phyloP scores from a whole-genome alignment of 2,113 vertebrate genomes.

The Rhinolophus sinicus region DNA sequence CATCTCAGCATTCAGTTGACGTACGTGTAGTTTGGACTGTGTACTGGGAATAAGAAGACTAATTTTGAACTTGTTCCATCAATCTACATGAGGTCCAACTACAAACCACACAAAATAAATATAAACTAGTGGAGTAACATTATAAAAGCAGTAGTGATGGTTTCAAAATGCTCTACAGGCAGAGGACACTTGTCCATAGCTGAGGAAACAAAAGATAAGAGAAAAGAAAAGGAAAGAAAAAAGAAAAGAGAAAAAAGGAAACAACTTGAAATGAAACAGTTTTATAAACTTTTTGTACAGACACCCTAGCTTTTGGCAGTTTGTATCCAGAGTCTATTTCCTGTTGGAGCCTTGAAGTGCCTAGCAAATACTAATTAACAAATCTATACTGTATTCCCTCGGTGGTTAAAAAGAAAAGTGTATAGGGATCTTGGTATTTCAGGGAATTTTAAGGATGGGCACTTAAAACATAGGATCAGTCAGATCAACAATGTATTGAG shows the following conservation, averaged over 20 bases:
- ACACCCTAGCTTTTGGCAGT: neutral
- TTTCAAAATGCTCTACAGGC: neutral
- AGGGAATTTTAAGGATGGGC: neutral
- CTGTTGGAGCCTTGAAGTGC: neutral
- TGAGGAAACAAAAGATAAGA: neutral
- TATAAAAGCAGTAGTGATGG: neutral
- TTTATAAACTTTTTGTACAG: neutral
- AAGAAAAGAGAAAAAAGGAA: neutral
- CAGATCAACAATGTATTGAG: neutral
- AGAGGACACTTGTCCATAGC: neutral
- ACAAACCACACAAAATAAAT: conserved; percentile 16
- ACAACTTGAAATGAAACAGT: neutral
- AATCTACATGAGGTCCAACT: neutral
- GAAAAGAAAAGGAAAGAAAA: no score
- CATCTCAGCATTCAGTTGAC: neutral
- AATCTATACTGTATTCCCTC: neutral
- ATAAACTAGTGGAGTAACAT: neutral
- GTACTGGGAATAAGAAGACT: neutral
- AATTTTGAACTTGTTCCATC: conserved; percentile 17
- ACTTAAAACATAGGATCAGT: neutral
- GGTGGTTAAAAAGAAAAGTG: neutral
- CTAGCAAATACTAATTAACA: conserved; percentile 52
- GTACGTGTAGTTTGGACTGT: neutral
- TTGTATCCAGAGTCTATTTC: neutral
- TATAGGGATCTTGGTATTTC: neutral